Evolutionary conservation across 2,113 vertebrate species (phyloP).

Genomic region (Nipponia nippon): DNA sequence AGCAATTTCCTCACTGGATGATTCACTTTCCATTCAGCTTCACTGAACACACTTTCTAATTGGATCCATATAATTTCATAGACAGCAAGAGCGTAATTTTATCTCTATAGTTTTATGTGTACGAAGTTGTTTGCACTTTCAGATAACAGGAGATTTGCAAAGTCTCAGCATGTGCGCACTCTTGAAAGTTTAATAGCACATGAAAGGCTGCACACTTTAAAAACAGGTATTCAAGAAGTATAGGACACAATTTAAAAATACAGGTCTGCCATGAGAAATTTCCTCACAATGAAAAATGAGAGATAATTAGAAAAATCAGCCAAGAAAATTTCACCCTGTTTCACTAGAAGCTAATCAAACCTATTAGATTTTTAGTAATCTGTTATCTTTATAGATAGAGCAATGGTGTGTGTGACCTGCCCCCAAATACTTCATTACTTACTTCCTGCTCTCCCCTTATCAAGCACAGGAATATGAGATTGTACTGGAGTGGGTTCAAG

Average conservation of each 20-base stretch:
- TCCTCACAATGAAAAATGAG: not conserved
- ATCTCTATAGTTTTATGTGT: not conserved
- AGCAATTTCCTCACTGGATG: not conserved
- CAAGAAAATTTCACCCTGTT: not conserved
- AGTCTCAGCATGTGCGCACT: not conserved
- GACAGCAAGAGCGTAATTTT: not conserved
- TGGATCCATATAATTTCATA: not conserved
- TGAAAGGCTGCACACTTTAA: not conserved
- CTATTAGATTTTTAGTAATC: not conserved
- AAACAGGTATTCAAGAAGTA: not conserved
- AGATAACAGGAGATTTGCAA: not conserved
- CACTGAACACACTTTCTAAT: not conserved
- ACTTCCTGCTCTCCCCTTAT: conserved; percentile 89
- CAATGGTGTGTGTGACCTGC: not conserved
- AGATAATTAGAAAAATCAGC: not conserved
- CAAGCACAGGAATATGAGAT: conserved; percentile 93
- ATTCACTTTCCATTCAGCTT: not conserved
- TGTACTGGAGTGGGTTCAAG: conserved; percentile 76
- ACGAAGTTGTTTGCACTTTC: not conserved
- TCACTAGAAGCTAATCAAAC: not conserved
- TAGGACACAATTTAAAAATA: not conserved
- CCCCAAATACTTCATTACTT: conserved; percentile 60
- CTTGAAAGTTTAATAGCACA: not conserved
- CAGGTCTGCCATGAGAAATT: not conserved
- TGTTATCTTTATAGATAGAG: not conserved